These are phyloP conservation scores for Vidua macroura DNA, from an alignment of 2,113 vertebrate genomes.

Conservation along the genomic window DNA sequence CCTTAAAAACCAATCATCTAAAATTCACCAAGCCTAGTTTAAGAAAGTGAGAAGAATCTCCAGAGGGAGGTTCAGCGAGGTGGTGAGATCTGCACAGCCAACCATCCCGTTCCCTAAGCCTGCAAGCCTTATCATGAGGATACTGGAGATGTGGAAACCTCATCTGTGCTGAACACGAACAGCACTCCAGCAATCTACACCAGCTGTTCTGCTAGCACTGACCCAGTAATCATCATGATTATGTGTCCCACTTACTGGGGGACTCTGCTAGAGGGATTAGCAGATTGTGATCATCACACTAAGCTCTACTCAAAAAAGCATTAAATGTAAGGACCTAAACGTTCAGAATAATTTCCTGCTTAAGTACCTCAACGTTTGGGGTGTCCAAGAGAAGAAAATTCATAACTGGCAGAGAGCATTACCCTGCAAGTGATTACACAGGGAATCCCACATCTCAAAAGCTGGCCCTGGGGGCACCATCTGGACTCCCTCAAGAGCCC, in stretches of 20 bases:
- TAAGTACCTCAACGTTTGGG: neutral
- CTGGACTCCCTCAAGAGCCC: neutral
- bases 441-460: neutral
- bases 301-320: conserved; percentile 35
- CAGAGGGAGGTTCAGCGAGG: neutral
- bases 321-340: neutral
- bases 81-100: neutral
- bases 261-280: conserved; percentile 19
- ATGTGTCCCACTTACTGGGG: conserved; percentile 32
- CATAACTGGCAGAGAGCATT: neutral
- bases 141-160: neutral
- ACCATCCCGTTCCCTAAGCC: neutral
- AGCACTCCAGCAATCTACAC: neutral
- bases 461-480: neutral
- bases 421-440: neutral
- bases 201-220: conserved; percentile 24
- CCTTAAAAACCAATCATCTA: neutral
- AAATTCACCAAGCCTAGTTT: neutral
- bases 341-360: neutral
- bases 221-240: conserved; percentile 36
- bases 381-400: neutral
- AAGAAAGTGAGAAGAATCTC: neutral
- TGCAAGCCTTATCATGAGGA: neutral
- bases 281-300: neutral
- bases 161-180: neutral